These are phyloP conservation scores for Sarcophaga variegata DNA, from an alignment of 2,888 invertebrate genomes.

Conservation along the genomic window DNA sequence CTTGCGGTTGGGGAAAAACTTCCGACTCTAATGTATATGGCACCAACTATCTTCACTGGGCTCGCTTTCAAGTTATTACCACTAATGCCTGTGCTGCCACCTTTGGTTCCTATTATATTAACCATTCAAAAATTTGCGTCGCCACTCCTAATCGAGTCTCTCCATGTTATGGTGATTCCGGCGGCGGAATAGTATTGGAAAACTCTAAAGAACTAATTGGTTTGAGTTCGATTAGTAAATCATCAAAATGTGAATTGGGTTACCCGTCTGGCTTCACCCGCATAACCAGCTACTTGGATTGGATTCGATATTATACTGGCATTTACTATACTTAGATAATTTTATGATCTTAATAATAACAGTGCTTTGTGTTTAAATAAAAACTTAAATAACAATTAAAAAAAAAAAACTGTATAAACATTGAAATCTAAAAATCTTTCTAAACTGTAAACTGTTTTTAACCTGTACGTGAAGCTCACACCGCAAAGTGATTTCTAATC, in stretches of 20 bases:
- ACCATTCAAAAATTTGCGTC: slow-evolving; percentile 77
- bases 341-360: too few species aligned
- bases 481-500: too few species aligned
- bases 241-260: too few species aligned
- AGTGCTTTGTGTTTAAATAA: background rate
- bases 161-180: slow-evolving; percentile 80
- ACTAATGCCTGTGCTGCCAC: slow-evolving; percentile 75
- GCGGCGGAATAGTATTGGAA: slow-evolving; percentile 78
- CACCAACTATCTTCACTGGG: slow-evolving; percentile 76
- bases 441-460: too few species aligned
- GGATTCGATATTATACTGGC: slow-evolving; percentile 73
- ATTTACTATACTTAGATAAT: slow-evolving; percentile 44
- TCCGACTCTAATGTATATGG: slow-evolving; percentile 72
- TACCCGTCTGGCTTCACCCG: slow-evolving; percentile 74
- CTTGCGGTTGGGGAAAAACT: slow-evolving; percentile 82
- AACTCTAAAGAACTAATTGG: slow-evolving; percentile 75
- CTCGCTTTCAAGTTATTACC: slow-evolving; percentile 75
- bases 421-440: too few species aligned
- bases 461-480: too few species aligned
- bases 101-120: slow-evolving; percentile 70
- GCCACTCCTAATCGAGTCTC: slow-evolving; percentile 78
- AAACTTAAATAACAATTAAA: too few species aligned
- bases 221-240: slow-evolving; percentile 65
- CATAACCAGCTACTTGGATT: slow-evolving; percentile 73
- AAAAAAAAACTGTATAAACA: too few species aligned